Evolutionary conservation across 2,888 invertebrate genomes (phyloP).

Genomic region (Philereme transversata): DNA sequence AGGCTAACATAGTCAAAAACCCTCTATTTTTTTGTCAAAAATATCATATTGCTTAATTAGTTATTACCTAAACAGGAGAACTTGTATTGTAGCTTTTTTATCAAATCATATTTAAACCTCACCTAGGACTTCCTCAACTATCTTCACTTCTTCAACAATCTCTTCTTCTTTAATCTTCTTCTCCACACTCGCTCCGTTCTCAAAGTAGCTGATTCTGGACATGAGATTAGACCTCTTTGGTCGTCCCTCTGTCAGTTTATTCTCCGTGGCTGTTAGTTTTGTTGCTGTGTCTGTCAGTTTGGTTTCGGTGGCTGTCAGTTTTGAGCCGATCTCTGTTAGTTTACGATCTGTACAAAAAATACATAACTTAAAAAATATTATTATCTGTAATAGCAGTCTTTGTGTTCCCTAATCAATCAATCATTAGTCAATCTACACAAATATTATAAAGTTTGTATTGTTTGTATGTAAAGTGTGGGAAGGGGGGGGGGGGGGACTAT

Average conservation of each 20-base stretch:
- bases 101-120: constrained; percentile 18
- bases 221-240: constrained; percentile 55
- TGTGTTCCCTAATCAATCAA: no score
- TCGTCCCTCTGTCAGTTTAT: constrained; percentile 43
- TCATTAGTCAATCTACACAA: no score
- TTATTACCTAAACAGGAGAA: no score
- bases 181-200: constrained; percentile 58
- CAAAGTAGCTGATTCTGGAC: constrained; percentile 74
- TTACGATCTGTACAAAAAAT: constrained; percentile 16
- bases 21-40: no score
- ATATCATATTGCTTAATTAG: no score
- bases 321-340: constrained; percentile 38
- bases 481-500: no score
- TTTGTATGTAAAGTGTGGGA: no score
- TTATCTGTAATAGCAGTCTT: no score
- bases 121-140: constrained; percentile 45
- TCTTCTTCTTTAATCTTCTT: constrained; percentile 11
- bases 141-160: constrained; percentile 26
- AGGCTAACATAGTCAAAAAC: no score
- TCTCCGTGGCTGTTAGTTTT: constrained; percentile 32
- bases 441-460: no score
- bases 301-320: constrained; percentile 25
- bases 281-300: constrained; percentile 29
- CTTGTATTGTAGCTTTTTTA: no score
- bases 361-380: no score